phyloP scores from a whole-genome alignment of 2,888 invertebrate genomes.

The Cheilosia pagana region DNA sequence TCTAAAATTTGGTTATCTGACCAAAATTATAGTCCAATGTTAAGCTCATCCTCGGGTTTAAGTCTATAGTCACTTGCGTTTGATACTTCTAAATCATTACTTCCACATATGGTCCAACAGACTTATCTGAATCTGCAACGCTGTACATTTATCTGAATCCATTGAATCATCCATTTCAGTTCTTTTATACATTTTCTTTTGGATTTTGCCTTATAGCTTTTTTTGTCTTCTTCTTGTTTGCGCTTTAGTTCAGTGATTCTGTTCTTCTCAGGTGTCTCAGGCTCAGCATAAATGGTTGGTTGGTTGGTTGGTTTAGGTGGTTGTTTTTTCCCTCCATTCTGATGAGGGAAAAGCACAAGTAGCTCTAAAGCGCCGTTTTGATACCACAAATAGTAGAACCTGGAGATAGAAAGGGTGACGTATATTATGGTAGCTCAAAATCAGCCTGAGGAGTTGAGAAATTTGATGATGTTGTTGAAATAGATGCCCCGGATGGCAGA shows the following conservation, averaged over 20 bases:
- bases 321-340: too few relatives aligned
- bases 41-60: background rate
- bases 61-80: background rate
- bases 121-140: slow-evolving; percentile 8
- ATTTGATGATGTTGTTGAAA: too few relatives aligned
- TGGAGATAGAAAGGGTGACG: too few relatives aligned
- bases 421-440: too few relatives aligned
- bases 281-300: too few relatives aligned
- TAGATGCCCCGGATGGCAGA: too few relatives aligned
- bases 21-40: background rate
- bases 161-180: background rate
- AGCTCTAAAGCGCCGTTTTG: too few relatives aligned
- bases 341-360: too few relatives aligned
- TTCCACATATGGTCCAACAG: slow-evolving; percentile 2
- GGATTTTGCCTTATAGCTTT: background rate
- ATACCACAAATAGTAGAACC: too few relatives aligned
- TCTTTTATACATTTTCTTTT: slow-evolving; percentile 4
- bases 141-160: slow-evolving; percentile 1
- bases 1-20: slow-evolving; percentile 2
- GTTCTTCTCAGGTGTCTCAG: too few relatives aligned
- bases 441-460: too few relatives aligned
- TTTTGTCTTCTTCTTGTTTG: slow-evolving; percentile 4
- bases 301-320: too few relatives aligned
- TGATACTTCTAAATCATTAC: slow-evolving; percentile 5
- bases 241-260: background rate